Percentiles rank a stretch among this genome's conserved stretches.
Evolutionary conservation across 2,797 vertebrate species (phyloP).

Genomic region (Pogonophryne albipinna): DNA sequence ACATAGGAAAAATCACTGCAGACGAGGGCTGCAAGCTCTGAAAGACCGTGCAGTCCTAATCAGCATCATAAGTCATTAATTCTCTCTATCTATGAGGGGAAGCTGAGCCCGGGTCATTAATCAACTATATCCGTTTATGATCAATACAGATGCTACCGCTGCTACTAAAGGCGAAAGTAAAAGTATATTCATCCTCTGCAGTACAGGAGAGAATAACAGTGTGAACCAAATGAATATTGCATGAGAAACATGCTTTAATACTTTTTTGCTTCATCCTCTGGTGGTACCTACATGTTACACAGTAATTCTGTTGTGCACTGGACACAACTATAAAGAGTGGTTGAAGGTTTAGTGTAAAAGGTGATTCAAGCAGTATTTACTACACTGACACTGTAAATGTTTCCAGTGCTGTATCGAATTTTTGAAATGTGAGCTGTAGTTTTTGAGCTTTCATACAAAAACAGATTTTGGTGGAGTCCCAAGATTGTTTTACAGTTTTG

Average conservation of each 20-base stretch:
- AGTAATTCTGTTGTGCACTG: not conserved
- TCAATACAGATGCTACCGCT: slow-evolving; percentile 44
- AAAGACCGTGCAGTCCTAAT: slow-evolving; percentile 1
- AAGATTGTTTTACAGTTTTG: slow-evolving; percentile 20
- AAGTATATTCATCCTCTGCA: no score
- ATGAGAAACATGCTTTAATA: slow-evolving; percentile 1
- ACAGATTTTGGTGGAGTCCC: not conserved
- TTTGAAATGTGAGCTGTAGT: slow-evolving; percentile 23
- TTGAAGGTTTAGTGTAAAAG: not conserved
- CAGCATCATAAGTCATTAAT: slow-evolving; percentile 42
- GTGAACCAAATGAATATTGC: not conserved
- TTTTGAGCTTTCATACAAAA: no score
- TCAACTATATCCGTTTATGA: slow-evolving; percentile 35
- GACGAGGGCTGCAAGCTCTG: slow-evolving; percentile 18
- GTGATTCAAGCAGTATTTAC: slow-evolving; percentile 3
- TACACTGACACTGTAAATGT: not conserved
- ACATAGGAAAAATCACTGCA: slow-evolving; percentile 10
- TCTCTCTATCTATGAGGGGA: slow-evolving; percentile 20
- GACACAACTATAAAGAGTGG: no score
- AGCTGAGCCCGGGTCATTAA: slow-evolving; percentile 24
- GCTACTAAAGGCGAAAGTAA: not conserved
- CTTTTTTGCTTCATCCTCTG: not conserved
- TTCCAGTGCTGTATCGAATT: slow-evolving; percentile 25
- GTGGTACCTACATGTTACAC: not conserved
- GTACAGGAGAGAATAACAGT: not conserved